A percentile compares a stretch with the other conserved stretches of the same genome.
Evolutionary conservation across 2,888 invertebrate genomes (phyloP).

Genomic region (Eupelmus urozonus): DNA sequence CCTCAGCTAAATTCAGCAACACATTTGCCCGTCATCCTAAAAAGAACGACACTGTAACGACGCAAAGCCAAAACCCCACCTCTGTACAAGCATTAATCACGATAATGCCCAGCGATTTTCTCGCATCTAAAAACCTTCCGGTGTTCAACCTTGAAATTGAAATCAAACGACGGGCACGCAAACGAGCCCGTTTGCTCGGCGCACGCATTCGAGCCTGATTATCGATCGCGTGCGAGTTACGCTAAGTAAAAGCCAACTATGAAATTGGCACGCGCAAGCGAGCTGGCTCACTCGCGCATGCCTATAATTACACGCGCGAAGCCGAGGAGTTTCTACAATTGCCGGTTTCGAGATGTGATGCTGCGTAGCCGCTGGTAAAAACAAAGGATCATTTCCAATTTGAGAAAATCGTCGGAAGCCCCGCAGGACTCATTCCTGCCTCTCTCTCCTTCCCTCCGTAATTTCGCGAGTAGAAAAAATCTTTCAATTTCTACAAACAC

Average conservation of each 20-base stretch:
- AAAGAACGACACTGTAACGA: no score
- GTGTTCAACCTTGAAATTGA: slow-evolving; percentile 38
- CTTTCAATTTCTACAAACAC: slow-evolving; percentile 26
- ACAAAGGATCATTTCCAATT: slow-evolving; percentile 49
- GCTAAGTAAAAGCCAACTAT: slow-evolving; percentile 48
- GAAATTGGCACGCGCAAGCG: slow-evolving; percentile 23
- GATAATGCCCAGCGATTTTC: slow-evolving; percentile 9
- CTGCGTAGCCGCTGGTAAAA: slow-evolving; percentile 3
- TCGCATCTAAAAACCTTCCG: slow-evolving; percentile 15
- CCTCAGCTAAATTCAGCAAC: no score
- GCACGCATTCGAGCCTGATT: neutral
- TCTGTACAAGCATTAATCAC: slow-evolving; percentile 20
- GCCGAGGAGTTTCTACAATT: slow-evolving; percentile 40
- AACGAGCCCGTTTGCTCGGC: neutral
- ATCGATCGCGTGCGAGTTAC: slow-evolving; percentile 31
- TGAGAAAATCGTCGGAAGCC: slow-evolving; percentile 42
- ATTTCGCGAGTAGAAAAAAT: slow-evolving; percentile 1
- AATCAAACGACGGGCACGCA: slow-evolving; percentile 34
- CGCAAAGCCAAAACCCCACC: no score
- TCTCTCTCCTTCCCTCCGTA: neutral
- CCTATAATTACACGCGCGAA: slow-evolving; percentile 16
- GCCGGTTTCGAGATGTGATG: slow-evolving; percentile 33
- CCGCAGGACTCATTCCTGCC: neutral
- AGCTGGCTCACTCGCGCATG: no score
- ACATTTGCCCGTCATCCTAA: no score